These are phyloP conservation scores for Notodonta ziczac DNA, from an alignment of 2,888 invertebrate genomes.

Conservation along the genomic window DNA sequence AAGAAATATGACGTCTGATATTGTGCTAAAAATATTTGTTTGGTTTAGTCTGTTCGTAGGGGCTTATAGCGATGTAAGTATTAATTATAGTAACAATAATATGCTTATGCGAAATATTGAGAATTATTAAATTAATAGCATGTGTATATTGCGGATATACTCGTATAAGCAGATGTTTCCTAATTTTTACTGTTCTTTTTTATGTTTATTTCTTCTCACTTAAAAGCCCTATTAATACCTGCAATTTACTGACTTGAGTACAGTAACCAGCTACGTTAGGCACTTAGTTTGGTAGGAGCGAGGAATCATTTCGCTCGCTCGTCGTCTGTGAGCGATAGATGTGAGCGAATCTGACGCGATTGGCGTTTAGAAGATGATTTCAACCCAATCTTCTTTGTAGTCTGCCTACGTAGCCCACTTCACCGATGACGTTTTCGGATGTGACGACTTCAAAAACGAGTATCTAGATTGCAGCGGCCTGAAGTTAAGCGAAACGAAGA, in stretches of 20 bases:
- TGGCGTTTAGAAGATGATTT: not conserved
- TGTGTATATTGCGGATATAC: no score
- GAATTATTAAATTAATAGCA: not conserved
- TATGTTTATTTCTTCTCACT: no score
- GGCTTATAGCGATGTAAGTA: constrained; percentile 5
- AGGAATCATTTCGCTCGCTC: no score
- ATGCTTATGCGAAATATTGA: not conserved
- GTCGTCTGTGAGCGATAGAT: no score
- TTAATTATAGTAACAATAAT: not conserved
- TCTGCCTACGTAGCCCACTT: constrained; percentile 20
- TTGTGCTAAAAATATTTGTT: not conserved
- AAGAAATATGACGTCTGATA: constrained; percentile 21
- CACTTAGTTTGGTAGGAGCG: no score
- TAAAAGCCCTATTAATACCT: no score
- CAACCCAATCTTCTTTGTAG: constrained; percentile 16
- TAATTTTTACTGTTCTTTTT: no score
- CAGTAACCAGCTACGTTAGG: no score
- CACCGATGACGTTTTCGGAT: constrained; percentile 19
- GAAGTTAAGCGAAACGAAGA: constrained; percentile 15
- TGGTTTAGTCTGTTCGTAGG: constrained; percentile 1
- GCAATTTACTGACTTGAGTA: no score
- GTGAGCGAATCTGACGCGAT: no score
- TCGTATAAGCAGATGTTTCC: no score
- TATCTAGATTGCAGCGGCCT: constrained; percentile 21
- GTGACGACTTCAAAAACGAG: constrained; percentile 28